Percentiles rank a stretch among this genome's conserved stretches.
Evolutionary conservation across 2,797 vertebrate species (phyloP).

Genomic region (Chaunax sp.): DNA sequence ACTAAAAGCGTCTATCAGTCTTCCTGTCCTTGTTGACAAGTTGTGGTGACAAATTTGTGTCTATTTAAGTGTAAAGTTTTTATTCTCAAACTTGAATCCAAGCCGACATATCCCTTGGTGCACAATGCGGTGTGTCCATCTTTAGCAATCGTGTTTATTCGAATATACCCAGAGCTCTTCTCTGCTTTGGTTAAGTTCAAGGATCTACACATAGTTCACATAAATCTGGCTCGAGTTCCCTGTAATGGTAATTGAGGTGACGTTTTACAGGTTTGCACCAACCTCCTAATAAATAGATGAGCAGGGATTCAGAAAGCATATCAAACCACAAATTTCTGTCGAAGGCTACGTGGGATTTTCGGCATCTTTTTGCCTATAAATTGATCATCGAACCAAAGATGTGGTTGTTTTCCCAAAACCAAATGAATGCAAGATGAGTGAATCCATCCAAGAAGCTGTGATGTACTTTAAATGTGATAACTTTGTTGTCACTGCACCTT

Average conservation of each 20-base stretch:
- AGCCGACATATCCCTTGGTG: conserved; percentile 7
- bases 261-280: conserved; percentile 31
- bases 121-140: conserved; percentile 26
- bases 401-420: conserved; percentile 17
- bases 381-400: conserved; percentile 61
- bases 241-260: conserved; percentile 32
- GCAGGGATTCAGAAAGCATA: conserved; percentile 34
- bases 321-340: conserved; percentile 28
- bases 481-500: conserved; percentile 12
- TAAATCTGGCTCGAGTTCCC: not conserved
- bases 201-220: conserved; percentile 6
- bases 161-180: conserved; percentile 10
- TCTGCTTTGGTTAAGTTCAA: conserved; percentile 17
- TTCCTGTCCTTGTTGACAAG: conserved; percentile 48
- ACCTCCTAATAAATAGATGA: conserved; percentile 20
- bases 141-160: conserved; percentile 1
- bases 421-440: conserved; percentile 21
- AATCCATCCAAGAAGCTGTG: conserved; percentile 28
- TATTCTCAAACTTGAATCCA: conserved; percentile 24
- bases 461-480: not conserved
- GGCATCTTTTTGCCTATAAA: not conserved
- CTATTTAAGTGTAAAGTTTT: conserved; percentile 37
- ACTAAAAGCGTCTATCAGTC: conserved; percentile 30
- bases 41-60: conserved; percentile 34
- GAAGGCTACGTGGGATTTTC: not conserved